Evolutionary conservation across 2,113 vertebrate genomes (phyloP).

Genomic region (Poeciliopsis retropinna): DNA sequence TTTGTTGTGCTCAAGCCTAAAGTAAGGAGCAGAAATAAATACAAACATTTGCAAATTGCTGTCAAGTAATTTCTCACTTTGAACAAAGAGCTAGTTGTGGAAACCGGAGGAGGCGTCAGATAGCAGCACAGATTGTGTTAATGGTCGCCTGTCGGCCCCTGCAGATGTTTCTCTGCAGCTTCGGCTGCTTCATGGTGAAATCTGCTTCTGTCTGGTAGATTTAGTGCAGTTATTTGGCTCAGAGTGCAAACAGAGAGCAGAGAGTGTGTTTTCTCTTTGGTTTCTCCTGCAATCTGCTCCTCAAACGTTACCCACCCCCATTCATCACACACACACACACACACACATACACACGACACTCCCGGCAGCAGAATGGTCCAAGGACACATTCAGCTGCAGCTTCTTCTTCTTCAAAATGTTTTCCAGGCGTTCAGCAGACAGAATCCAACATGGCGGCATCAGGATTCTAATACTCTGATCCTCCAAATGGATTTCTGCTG

Average conservation of each 20-base stretch:
- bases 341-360: conserved; percentile 18
- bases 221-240: conserved; percentile 15
- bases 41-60: conserved; percentile 1
- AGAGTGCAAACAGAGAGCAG: conserved; percentile 8
- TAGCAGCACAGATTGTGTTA: conserved; percentile 46
- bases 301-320: conserved; percentile 5
- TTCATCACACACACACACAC: conserved; percentile 13
- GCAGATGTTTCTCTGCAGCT: conserved; percentile 23
- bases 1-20: background rate
- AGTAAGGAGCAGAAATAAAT: background rate
- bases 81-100: conserved; percentile 42
- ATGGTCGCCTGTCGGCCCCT: conserved; percentile 32
- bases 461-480: background rate
- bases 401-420: conserved; percentile 31
- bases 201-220: conserved; percentile 22
- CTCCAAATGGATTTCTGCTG: background rate
- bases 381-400: conserved; percentile 54
- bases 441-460: background rate
- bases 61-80: conserved; percentile 32
- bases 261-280: conserved; percentile 28
- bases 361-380: conserved; percentile 61
- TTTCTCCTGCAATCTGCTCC: conserved; percentile 38
- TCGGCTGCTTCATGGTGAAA: background rate
- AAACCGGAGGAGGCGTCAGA: conserved; percentile 19
- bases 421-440: conserved; percentile 8